Base-by-base conservation (phyloP, 1,140 invertebrate species). In the Eupristina koningsbergeri region DNA sequence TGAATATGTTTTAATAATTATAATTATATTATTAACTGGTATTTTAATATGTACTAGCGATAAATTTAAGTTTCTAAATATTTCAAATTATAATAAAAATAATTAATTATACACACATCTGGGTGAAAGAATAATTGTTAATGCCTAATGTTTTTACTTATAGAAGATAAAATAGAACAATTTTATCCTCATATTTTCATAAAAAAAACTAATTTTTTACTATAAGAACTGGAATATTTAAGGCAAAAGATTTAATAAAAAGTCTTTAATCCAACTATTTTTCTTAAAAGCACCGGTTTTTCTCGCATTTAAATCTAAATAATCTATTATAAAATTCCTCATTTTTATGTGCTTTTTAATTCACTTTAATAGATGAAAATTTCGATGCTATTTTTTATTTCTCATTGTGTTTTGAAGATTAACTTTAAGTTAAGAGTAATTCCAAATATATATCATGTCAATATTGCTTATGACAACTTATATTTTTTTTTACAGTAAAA, bases 21-120 rank as follows among this genome's bases (percentile, higher is more conserved):
- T 29, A 31, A 83, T 53, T 53, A 82, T 22, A 67, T 76, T 64
- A 77, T 36, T 83, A 45, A 83, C 74, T 34, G 81, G 81, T 83
- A 83, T 74, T 77, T 76, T 50, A 8, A 41, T 77, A 77, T 83
- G 81, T 83, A 83, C 81, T 83, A 77, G 47, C 61, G 22, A 83
- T 83, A 39, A 67, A 53, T 41, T 74, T 41, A 74, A 82, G 73
- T 31, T 76, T n/a, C 2, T 3, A 41, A 69, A n/a, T 41, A 45
- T 61, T 58, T 83, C 61, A 53, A 45, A 58, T 58, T 63, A 47
- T 58, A 75, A 17, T 77, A 63, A 15, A 34, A 77, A 45, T 74
- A 82, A 75, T 15, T 31, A 17, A 77, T 83, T 76, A 69, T 22
- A 69, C 81, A 45, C 58, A 47, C 79, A 41, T 34, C 53, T 29